Base-by-base conservation (phyloP, 1,140 invertebrate species). In the Drosophila sp. region DNA sequence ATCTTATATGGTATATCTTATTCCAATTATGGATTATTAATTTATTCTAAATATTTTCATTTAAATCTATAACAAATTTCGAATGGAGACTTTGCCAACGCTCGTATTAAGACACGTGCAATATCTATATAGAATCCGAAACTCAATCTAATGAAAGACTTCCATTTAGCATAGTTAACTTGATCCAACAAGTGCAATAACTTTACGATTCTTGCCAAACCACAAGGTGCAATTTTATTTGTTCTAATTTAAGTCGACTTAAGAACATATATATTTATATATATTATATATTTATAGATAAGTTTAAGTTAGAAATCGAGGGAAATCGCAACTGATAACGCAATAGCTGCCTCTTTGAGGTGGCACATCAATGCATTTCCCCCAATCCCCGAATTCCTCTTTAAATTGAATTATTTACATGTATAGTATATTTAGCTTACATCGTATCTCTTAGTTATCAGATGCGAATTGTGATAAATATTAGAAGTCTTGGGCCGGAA, bases 401-500 rank as follows among this genome's bases (percentile, higher is more conserved):
- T 7, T 29, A 29, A 29, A 5, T 29, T 27, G 2, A 29, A 4
- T 2, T 62, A 66, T n/a, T 2, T 9, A 36, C 7, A 9, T 36
- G 7, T 14, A 48, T 45, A 34, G n/a, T n/a, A n/a, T n/a, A 21
- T 21, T 54, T 66, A 72, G 73, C 56, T 56, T 81, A 59, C 71
- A 72, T 78, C 69, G 69, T 57, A 74, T 72, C 71, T 67, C 16
- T 32, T 61, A 63, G 53, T 59, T 58, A 79, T 54, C 46, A 67
- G 72, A 90, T 80, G 87, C 89, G 80, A 90, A 91, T 91, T 91
- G 90, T 91, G 90, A 91, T 91, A 91, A 91, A 89, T 90, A 81
- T 86, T 84, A 90, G 83, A 82, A 91, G 87, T 91, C 90, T 83
- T 89, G 78, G 90, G 90, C 90, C 90, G 90, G 90, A 91, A 91